Conservation (phyloP, 2,888 invertebrate species). For the Allacma fusca region DNA sequence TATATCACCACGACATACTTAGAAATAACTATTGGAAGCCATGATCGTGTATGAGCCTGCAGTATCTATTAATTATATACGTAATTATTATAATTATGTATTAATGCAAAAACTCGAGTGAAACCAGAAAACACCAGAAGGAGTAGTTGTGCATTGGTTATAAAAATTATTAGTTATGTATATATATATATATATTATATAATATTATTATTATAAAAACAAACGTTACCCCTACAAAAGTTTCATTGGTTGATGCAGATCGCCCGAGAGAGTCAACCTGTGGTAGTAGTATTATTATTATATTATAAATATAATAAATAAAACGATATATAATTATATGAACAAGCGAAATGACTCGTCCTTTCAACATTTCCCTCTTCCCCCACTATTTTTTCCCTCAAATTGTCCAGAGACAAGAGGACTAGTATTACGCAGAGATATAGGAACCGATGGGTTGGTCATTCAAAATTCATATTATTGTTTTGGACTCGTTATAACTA, state of each 20-base stretch:
- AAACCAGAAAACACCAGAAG: slow-evolving; percentile 60
- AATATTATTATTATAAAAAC: no score
- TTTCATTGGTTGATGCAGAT: neutral
- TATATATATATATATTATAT: no score
- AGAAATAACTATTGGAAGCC: no score
- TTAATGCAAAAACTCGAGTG: neutral
- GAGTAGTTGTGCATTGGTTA: slow-evolving; percentile 59
- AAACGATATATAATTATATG: no score
- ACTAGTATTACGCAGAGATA: neutral
- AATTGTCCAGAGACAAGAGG: no score
- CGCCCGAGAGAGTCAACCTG: neutral
- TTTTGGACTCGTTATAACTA: neutral
- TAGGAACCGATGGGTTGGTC: slow-evolving; percentile 61
- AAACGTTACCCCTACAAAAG: neutral
- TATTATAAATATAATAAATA: no score
- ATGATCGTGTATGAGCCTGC: no score
- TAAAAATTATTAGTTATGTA: neutral
- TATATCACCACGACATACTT: no score
- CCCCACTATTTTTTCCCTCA: slow-evolving; percentile 56
- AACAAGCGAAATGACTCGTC: slow-evolving; percentile 58
- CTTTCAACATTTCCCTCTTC: slow-evolving; percentile 35
- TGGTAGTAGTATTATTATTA: neutral
- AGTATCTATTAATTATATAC: no score
- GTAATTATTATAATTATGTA: no score
- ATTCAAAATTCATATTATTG: neutral